Conservation (phyloP, 1,140 invertebrate genomes). For the Pentalonia nigronervosa region DNA sequence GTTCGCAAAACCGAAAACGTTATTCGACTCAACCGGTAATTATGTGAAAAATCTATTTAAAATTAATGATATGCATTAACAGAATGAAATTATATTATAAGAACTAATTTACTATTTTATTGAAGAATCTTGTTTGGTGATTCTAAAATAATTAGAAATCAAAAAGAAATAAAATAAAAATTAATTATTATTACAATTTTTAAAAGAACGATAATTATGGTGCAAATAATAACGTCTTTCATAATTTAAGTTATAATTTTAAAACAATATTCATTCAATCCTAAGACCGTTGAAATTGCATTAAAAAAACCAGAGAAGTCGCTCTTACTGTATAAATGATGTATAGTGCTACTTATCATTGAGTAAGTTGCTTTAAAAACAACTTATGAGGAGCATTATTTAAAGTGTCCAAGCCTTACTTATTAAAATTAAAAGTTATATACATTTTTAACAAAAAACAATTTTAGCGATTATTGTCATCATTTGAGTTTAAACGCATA, state of each 20-base stretch:
- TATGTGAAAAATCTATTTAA: conserved; percentile 53
- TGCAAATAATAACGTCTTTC: not conserved
- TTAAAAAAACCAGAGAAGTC: not conserved
- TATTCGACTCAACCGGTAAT: conserved; percentile 87
- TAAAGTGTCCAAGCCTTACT: too few species aligned
- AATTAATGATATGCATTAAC: not conserved
- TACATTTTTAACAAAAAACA: too few species aligned
- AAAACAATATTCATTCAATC: not conserved
- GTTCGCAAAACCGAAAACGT: conserved; percentile 83
- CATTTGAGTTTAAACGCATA: too few species aligned
- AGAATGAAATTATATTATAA: not conserved
- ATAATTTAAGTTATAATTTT: not conserved
- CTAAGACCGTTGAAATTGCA: not conserved
- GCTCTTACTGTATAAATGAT: too few species aligned
- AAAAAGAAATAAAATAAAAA: not conserved
- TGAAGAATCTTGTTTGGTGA: not conserved
- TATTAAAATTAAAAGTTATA: too few species aligned
- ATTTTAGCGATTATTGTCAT: too few species aligned
- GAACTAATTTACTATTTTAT: not conserved
- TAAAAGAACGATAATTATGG: not conserved
- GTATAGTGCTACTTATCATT: too few species aligned
- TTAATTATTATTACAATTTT: not conserved
- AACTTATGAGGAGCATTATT: too few species aligned
- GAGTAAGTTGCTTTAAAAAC: too few species aligned
- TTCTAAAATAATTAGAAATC: not conserved